A percentile compares a stretch with the other conserved stretches of the same genome.
Evolutionary conservation across 2,888 invertebrate genomes (phyloP).

Genomic region (Leucophenga maculata): DNA sequence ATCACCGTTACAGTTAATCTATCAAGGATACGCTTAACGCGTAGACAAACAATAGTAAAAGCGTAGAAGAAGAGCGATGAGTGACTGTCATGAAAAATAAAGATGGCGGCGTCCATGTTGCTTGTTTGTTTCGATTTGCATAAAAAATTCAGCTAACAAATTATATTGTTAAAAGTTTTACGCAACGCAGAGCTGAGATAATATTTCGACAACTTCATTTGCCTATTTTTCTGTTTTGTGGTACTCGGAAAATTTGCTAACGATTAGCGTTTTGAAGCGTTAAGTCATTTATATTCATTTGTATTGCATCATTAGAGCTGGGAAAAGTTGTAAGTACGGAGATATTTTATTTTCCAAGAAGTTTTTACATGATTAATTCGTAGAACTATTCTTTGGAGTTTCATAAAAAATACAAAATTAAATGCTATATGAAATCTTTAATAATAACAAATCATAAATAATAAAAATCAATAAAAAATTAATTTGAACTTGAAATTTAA

Average conservation of each 20-base stretch:
- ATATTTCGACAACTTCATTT: not conserved
- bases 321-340: not conserved
- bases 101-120: not conserved
- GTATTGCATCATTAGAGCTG: slow-evolving; percentile 14
- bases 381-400: too few species aligned
- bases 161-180: slow-evolving; percentile 60
- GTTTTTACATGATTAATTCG: too few species aligned
- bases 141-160: slow-evolving; percentile 50
- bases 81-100: not conserved
- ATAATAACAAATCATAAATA: too few species aligned
- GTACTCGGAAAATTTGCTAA: slow-evolving; percentile 59
- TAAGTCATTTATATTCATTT: slow-evolving; percentile 68
- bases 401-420: too few species aligned
- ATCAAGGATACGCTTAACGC: slow-evolving; percentile 51
- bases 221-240: slow-evolving; percentile 20
- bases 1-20: slow-evolving; percentile 69
- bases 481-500: too few species aligned
- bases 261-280: slow-evolving; percentile 63
- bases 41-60: not conserved
- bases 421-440: too few species aligned
- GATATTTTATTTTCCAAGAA: not conserved
- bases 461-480: too few species aligned
- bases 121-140: not conserved
- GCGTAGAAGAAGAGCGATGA: not conserved
- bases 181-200: not conserved